Conservation (phyloP, 2,113 vertebrate genomes). For the Eretmochelys imbricata region DNA sequence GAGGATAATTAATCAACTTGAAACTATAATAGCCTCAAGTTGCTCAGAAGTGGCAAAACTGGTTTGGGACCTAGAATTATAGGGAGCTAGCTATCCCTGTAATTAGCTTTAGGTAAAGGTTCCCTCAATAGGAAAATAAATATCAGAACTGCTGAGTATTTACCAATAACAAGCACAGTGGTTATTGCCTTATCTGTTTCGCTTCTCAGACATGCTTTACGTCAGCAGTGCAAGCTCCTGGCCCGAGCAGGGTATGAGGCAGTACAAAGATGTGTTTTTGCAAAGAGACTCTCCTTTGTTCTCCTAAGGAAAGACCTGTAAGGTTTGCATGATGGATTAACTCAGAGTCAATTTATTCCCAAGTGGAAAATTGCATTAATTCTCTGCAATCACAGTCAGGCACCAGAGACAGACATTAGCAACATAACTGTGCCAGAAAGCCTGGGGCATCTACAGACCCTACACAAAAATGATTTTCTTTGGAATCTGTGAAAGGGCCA, state of each 20-base stretch:
- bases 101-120: conserved; percentile 32
- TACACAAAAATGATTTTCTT: not conserved
- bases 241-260: not conserved
- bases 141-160: not conserved
- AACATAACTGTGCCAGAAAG: not conserved
- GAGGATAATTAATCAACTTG: conserved; percentile 10
- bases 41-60: conserved; percentile 11
- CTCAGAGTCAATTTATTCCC: not conserved
- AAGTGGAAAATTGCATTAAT: not conserved
- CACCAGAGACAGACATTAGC: not conserved
- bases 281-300: not conserved
- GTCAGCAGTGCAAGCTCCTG: not conserved
- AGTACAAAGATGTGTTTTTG: not conserved
- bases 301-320: not conserved
- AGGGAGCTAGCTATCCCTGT: conserved; percentile 1
- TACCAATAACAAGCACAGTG: not conserved
- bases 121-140: not conserved
- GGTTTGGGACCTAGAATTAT: conserved; percentile 3
- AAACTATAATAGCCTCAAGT: conserved; percentile 20
- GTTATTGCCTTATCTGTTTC: not conserved
- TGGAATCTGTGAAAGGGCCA: not conserved
- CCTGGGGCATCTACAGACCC: not conserved
- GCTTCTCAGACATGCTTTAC: not conserved
- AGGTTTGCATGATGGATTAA: not conserved
- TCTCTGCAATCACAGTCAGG: not conserved